Conservation (phyloP, 2,888 invertebrate genomes). For the Rotaria macrura region DNA sequence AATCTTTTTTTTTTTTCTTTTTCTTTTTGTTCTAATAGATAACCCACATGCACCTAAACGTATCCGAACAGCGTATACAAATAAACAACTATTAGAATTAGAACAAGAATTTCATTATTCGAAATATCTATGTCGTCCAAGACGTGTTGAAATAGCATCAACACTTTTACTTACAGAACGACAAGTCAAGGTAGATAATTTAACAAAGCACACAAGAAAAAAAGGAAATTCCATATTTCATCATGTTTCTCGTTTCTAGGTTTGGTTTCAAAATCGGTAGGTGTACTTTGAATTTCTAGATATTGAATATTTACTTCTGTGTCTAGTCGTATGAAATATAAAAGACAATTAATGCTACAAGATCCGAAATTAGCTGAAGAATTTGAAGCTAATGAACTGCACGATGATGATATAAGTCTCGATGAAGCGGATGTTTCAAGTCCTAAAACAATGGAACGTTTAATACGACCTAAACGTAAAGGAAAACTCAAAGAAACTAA, state of each 20-base stretch:
- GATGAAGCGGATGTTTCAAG: background rate
- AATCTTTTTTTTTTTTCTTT: background rate
- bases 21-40: background rate
- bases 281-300: background rate
- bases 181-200: constrained; percentile 27
- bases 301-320: no score
- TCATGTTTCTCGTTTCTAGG: background rate
- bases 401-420: background rate
- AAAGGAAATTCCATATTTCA: background rate
- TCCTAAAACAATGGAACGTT: background rate
- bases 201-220: background rate
- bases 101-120: constrained; percentile 33
- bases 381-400: constrained; percentile 23
- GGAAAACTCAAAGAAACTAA: background rate
- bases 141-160: constrained; percentile 33
- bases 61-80: constrained; percentile 33
- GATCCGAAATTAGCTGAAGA: constrained; percentile 16
- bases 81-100: constrained; percentile 30
- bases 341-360: constrained; percentile 7
- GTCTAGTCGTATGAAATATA: constrained; percentile 5
- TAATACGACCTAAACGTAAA: background rate
- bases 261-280: constrained; percentile 29
- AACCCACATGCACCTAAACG: constrained; percentile 25
- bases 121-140: constrained; percentile 32
- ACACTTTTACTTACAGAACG: constrained; percentile 28